Evolutionary conservation across 2,797 vertebrate species (phyloP), one percentile per base, ranked within the genome.

Genomic region (Manis javanica): DNA sequence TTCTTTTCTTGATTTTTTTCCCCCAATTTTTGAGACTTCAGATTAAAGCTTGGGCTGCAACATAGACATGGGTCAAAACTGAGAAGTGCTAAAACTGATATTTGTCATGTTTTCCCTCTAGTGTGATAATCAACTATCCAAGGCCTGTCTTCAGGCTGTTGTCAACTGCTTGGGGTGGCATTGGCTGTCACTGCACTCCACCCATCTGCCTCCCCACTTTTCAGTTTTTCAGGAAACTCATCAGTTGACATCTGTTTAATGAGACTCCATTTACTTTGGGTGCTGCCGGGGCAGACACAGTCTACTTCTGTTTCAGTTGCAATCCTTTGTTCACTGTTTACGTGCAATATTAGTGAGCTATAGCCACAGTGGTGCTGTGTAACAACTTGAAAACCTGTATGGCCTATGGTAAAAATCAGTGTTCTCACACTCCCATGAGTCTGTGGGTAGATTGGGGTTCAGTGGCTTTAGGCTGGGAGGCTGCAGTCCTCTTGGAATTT

Each of bases 1-100:
- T 93, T 69, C 51, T 53, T 94, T 89, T n/a, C 66, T 78, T 91
- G 39, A 61, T 77, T 79, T 53, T 46, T 29, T 53, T 49, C 5
- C 57, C 13, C n/a, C n/a, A 39, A 34, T 87, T 85, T 79, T 64
- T 71, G 68, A 95, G 90, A 96, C 88, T 92, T 84, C 79, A 59
- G 74, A 91, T 96, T 75, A 91, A 94, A 97, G 23, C 18, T 21
- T 53, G 24, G 75, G 29, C 29, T 68, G 2, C 13, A 72, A 64
- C 8, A 46, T 13, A 95, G 64, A 95, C 31, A 71, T 96, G 95
- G 91, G 55, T 74, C 42, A 89, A 78, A 92, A 91, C 2, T 74
- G 93, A 49, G 79, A 95, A 90, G 49, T 83, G 46, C 84, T 92
- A 55, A 91, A 93, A 26, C 71, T 37, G 24, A 2, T 88, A 49